These are phyloP conservation scores for Dasypolia templi DNA, from an alignment of 2,888 invertebrate species.

Conservation along the genomic window DNA sequence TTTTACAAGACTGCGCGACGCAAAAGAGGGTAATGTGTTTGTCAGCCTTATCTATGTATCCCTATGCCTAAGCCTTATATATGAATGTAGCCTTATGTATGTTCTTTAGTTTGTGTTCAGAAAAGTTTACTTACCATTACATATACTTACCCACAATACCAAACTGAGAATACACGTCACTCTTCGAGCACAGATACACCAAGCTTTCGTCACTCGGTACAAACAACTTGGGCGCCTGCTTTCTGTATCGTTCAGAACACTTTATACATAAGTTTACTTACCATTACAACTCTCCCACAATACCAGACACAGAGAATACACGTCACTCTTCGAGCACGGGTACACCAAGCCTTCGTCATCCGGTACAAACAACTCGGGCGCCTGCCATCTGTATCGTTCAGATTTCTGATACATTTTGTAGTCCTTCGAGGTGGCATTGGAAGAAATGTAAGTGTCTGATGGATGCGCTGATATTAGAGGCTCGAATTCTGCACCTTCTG, in stretches of 20 bases:
- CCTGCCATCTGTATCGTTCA: constrained; percentile 83
- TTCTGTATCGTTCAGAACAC: constrained; percentile 74
- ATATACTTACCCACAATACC: constrained; percentile 86
- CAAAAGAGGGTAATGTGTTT: too few species aligned
- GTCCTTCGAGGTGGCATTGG: constrained; percentile 75
- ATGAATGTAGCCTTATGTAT: too few species aligned
- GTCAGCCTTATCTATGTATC: too few species aligned
- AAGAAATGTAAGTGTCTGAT: constrained; percentile 78
- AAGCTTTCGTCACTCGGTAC: constrained; percentile 76
- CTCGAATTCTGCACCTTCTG: constrained; percentile 75
- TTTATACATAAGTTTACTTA: constrained; percentile 60
- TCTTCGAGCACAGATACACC: constrained; percentile 82
- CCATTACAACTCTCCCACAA: constrained; percentile 88
- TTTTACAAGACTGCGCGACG: too few species aligned
- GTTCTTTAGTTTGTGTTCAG: neutral
- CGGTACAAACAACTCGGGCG: constrained; percentile 85
- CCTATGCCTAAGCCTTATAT: too few species aligned
- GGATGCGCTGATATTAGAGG: constrained; percentile 80
- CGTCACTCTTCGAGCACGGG: constrained; percentile 83
- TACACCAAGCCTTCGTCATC: constrained; percentile 79
- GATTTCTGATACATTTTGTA: constrained; percentile 75
- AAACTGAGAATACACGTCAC: constrained; percentile 85
- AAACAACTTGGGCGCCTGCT: constrained; percentile 63
- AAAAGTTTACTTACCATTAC: constrained; percentile 78
- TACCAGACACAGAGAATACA: constrained; percentile 83